Evolutionary conservation across 1,140 invertebrate genomes (phyloP), one percentile per base, ranked within the genome.

Genomic region (Lepidotrigona ventralis): DNA sequence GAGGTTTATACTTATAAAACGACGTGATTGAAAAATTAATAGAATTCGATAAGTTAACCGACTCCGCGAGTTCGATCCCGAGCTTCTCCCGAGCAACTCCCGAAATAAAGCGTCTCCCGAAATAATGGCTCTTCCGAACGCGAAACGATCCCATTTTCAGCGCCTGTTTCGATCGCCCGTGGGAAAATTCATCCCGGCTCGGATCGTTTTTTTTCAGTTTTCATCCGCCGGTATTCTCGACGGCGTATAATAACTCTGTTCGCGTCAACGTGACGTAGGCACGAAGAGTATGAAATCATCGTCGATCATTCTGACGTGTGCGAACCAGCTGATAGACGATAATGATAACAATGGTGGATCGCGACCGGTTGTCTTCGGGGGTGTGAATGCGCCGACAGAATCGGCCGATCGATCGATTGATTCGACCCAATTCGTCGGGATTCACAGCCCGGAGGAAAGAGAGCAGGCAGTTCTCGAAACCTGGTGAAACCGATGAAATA

Each of bases 291-390:
- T 68, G 68, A 46, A 72, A 70, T 73, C 75, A 29, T 77, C 73
- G 83, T 87, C 58, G 66, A 86, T 87, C 86, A 87, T 83, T 6
- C 12, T 21, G 23, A 79, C 51, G 83, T 56, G 46, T 56, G 46
- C 39, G 15, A 26, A 63, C 53, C 2, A 17, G 17, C 39, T 26
- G 76, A 54, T 71, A 51, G 15, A 21, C n/a, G 60, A 63, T 86
- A 72, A 79, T 54, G 79, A 64, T 64, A 86, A 74, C 64, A 64
- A 46, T 46, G n/a, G 64, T 71, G 23, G 54, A 33, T n/a, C 53
- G 12, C 60, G 70, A 74, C 17, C 58, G 71, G 73, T 69, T 69
- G 80, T 75, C 75, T 87, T 83, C 8, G 23, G 53, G 33, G 63
- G 33, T 64, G 69, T 82, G 64, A 64, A 74, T 64, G 79, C 6